Base-by-base conservation (phyloP, 1,140 invertebrate species). In the Chrysomallon squamiferum region DNA sequence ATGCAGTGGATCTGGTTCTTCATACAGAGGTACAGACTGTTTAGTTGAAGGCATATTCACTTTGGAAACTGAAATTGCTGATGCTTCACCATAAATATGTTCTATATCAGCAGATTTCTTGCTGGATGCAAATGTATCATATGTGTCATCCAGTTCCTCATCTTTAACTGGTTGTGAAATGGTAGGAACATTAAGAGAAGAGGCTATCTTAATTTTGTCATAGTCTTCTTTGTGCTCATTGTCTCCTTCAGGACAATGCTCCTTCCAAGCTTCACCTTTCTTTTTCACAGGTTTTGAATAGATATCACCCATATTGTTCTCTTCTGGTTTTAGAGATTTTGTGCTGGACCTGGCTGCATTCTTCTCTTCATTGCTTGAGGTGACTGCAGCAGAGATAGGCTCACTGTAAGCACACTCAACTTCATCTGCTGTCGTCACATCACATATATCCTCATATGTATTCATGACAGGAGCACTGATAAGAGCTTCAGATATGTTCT, bases 1-100 rank as follows among this genome's bases (percentile, higher is more conserved):
- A 50, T 25, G 7, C 20, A 41, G 22, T 49, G 60, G 43, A 33
- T 20, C 15, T 43, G 32, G 35, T 5, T 18, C 35, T 22, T 33
- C 20, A 41, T 25, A 15, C 7, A 38, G 35, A 38, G 35, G 35
- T 38, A 15, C 6, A 7, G 35, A 15, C 5, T 5, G 6, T 5
- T 7, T 15, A 5, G 5, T 38, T 5, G 35, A 38, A 38, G 35
- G 6, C 35, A 15, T 15, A 38, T 5, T 38, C 15, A 15, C 35
- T 38, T 38, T 38, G 35, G 15, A 38, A 54, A 54, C 29, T 9
- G 50, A 27, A 18, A 33, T 43, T 9, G 49, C 65, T 1, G 66
- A 68, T 6, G 43, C 60, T 41, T 58, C 50, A 0, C 66, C 66
- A 58, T 68, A 68, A 20, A 68, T 59, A 38, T 59, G 47, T 30